Base-by-base conservation (phyloP, 2,888 invertebrate species). In the Acholoe squamosa region DNA sequence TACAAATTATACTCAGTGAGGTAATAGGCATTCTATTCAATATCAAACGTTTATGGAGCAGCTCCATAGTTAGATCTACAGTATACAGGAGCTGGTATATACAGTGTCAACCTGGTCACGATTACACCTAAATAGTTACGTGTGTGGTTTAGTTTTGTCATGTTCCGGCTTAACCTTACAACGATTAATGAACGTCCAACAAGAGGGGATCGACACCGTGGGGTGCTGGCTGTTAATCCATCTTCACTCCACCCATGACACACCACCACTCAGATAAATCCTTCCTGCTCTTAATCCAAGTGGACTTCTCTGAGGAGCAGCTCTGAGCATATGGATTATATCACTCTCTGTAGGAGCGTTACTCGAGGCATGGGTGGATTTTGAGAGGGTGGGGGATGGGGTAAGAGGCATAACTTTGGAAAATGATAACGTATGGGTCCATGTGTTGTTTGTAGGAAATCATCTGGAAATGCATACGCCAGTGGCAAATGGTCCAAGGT, bases 221-320 rank as follows among this genome's bases (percentile, higher is more conserved):
- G 61, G 61, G 61, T 61, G n/a, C 61, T n/a, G 61, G 22, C 61
- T 61, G 61, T 71, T 71, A 71, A 71, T 71, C 71, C 71, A 25
- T 71, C 71, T 28, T 71, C 71, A 71, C 71, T 16, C 71, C 25
- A 28, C 7, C 31, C 25, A 22, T 28, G 71, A 71, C 71, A n/a
- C 12, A 71, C 71, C 71, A 71, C 28, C 71, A 28, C 71, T 28
- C 14, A 71, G 71, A 71, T 71, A 71, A 28, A 71, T 71, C 71
- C 71, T 7, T 28, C 3, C 71, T n/a, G 28, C 71, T 71, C 71
- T 71, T 71, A 71, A 71, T 71, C 71, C 71, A 71, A 71, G 71
- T 71, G 31, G 71, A 71, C 71, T 28, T n/a, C 25, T 71, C 25
- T 28, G 31, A 28, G 71, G 28, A 14, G 28, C 14, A 1, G 14